A percentile compares a stretch with the other conserved stretches of the same genome.
These are phyloP conservation scores for Ctenopoma multispine DNA, from an alignment of 2,797 vertebrate species.

Conservation along the genomic window DNA sequence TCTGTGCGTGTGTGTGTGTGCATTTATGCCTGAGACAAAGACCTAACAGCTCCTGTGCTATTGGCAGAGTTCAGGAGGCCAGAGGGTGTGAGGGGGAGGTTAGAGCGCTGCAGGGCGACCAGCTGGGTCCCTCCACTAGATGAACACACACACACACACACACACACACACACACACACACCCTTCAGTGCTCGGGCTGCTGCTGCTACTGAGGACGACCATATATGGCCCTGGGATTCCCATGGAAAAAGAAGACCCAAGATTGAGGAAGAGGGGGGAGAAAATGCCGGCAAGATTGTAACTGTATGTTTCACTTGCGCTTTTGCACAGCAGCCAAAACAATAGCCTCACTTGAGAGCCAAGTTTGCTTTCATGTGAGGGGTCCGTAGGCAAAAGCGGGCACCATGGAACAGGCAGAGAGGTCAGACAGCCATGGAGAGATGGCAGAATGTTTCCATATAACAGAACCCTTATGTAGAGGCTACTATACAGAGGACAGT, in stretches of 20 bases:
- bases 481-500: conserved; percentile 50
- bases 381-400: conserved; percentile 51
- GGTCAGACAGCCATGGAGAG: conserved; percentile 56
- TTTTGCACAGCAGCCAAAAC: conserved; percentile 73
- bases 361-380: conserved; percentile 72
- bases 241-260: conserved; percentile 83
- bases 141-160: conserved; percentile 32
- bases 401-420: conserved; percentile 29
- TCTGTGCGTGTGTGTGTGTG: conserved; percentile 24
- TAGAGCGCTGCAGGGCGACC: conserved; percentile 79
- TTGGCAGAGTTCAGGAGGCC: conserved; percentile 77
- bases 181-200: conserved; percentile 70
- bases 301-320: conserved; percentile 74
- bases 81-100: conserved; percentile 83
- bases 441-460: conserved; percentile 61
- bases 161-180: conserved; percentile 24
- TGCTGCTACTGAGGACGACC: conserved; percentile 87
- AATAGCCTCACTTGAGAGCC: conserved; percentile 72
- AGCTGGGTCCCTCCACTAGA: conserved; percentile 81
- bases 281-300: conserved; percentile 59
- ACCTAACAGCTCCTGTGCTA: conserved; percentile 83
- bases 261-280: conserved; percentile 64
- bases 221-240: conserved; percentile 97
- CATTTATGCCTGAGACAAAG: conserved; percentile 68
- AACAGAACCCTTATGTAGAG: conserved; percentile 62